phyloP scores from a whole-genome alignment of 2,888 invertebrate genomes.

The Agriotes lineatus region DNA sequence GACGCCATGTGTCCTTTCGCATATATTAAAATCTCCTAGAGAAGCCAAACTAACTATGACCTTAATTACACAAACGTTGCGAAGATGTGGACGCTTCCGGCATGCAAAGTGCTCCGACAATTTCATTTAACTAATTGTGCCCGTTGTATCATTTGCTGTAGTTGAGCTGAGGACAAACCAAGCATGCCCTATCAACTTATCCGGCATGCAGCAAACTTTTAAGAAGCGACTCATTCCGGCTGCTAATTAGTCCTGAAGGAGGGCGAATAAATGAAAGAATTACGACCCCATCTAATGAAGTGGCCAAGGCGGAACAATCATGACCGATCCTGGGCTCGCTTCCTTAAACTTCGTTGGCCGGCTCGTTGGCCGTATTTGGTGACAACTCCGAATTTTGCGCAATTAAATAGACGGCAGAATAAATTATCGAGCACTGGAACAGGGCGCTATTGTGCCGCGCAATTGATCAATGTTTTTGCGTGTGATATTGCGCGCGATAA shows the following conservation, averaged over 20 bases:
- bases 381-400: not conserved
- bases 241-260: not conserved
- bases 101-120: conserved; percentile 29
- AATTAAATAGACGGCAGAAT: conserved; percentile 31
- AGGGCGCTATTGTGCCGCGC: conserved; percentile 55
- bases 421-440: conserved; percentile 39
- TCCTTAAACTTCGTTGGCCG: too few relatives aligned
- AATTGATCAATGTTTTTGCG: conserved; percentile 59
- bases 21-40: conserved; percentile 6
- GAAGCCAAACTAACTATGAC: conserved; percentile 13
- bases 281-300: not conserved
- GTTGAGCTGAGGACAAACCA: conserved; percentile 10
- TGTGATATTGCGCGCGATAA: conserved; percentile 57
- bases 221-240: not conserved
- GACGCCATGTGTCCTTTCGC: not conserved
- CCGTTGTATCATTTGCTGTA: conserved; percentile 22
- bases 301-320: too few relatives aligned
- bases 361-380: too few relatives aligned
- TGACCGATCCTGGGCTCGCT: too few relatives aligned
- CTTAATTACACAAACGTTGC: conserved; percentile 22
- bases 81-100: conserved; percentile 27
- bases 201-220: not conserved
- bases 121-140: conserved; percentile 33
- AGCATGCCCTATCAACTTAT: not conserved
- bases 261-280: conserved; percentile 1